Percentiles rank a stretch among this genome's conserved stretches.
phyloP scores from a whole-genome alignment of 2,888 invertebrate species.

The Rhabditoides inermis region DNA sequence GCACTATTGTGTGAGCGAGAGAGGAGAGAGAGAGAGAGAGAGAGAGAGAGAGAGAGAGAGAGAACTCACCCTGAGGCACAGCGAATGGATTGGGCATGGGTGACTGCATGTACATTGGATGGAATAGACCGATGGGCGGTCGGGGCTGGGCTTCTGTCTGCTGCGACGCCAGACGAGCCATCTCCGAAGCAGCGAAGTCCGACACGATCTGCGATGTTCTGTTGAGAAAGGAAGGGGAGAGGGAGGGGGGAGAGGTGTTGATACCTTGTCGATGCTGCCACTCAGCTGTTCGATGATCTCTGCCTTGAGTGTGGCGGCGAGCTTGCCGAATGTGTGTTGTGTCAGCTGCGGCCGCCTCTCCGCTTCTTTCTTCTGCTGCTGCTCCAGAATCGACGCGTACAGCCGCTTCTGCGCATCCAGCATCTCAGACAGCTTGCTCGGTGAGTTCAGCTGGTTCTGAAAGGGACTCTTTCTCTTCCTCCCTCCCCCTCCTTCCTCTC shows the following conservation, averaged over 20 bases:
- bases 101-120: slow-evolving; percentile 17
- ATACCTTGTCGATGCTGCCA: slow-evolving; percentile 75
- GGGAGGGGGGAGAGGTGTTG: slow-evolving; percentile 5
- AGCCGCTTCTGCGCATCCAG: slow-evolving; percentile 50
- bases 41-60: slow-evolving; percentile 1
- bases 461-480: slow-evolving; percentile 3
- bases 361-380: slow-evolving; percentile 57
- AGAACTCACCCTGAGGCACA: slow-evolving; percentile 3
- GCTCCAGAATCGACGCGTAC: slow-evolving; percentile 69
- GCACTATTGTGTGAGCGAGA: slow-evolving; percentile 4
- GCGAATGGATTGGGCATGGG: slow-evolving; percentile 7
- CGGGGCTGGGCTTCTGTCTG: slow-evolving; percentile 8
- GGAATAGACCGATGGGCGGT: slow-evolving; percentile 9
- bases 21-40: slow-evolving; percentile 1
- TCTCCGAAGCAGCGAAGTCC: slow-evolving; percentile 17
- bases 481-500: background rate
- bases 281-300: slow-evolving; percentile 78
- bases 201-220: slow-evolving; percentile 12
- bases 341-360: background rate
- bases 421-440: slow-evolving; percentile 10
- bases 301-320: slow-evolving; percentile 81
- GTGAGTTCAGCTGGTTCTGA: slow-evolving; percentile 19
- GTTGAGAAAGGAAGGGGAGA: no score
- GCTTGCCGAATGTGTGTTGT: slow-evolving; percentile 60
- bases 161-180: slow-evolving; percentile 6